Conservation (phyloP, 2,888 invertebrate genomes). For the Xylocampa areola region DNA sequence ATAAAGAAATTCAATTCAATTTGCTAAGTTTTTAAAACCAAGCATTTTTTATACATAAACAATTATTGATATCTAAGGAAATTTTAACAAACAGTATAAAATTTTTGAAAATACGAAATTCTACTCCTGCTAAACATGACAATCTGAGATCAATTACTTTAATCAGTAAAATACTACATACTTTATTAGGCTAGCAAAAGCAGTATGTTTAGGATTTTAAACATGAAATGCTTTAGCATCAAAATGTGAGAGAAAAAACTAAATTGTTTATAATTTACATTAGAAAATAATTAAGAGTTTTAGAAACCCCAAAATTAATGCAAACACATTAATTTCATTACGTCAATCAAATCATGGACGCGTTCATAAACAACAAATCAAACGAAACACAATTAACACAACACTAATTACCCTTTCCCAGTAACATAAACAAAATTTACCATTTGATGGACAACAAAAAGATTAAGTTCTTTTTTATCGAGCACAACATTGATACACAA, state of each 20-base stretch:
- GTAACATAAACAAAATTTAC: constrained; percentile 49
- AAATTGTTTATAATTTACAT: constrained; percentile 13
- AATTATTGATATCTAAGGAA: constrained; percentile 32
- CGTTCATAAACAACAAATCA: constrained; percentile 18
- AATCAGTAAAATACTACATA: constrained; percentile 32
- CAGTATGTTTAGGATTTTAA: constrained; percentile 14
- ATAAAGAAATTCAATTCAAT: constrained; percentile 61
- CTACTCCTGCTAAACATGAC: constrained; percentile 34
- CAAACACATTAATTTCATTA: constrained; percentile 24
- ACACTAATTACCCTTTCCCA: constrained; percentile 37
- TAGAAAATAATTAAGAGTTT: constrained; percentile 37
- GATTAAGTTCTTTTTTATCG: constrained; percentile 40
- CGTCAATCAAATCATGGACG: constrained; percentile 15
- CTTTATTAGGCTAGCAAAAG: constrained; percentile 27
- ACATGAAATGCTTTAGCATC: constrained; percentile 20
- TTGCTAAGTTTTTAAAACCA: constrained; percentile 59
- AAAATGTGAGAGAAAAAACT: constrained; percentile 2
- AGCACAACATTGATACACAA: constrained; percentile 42
- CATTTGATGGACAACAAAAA: constrained; percentile 58
- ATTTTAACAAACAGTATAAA: constrained; percentile 38
- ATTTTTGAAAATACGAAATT: constrained; percentile 48
- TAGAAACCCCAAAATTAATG: constrained; percentile 38
- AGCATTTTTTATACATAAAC: constrained; percentile 53
- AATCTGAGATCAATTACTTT: constrained; percentile 50
- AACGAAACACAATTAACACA: constrained; percentile 28